Evolutionary conservation across 2,888 invertebrate genomes (phyloP).

Genomic region (Melieria crassipennis): DNA sequence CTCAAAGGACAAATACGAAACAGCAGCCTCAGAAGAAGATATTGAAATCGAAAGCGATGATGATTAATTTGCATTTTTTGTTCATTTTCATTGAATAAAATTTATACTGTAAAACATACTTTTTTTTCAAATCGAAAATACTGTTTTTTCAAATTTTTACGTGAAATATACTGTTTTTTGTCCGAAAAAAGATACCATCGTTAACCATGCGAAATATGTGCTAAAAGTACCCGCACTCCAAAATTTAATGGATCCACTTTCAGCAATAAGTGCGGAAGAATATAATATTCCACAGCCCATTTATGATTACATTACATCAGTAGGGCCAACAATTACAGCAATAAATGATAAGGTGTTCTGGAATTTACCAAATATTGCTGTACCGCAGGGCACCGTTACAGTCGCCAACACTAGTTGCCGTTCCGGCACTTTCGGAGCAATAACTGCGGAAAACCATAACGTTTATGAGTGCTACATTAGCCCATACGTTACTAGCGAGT

Average conservation of each 20-base stretch:
- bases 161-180: constrained; percentile 2
- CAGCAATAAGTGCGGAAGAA: constrained; percentile 27
- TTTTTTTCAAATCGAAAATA: not conserved
- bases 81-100: constrained; percentile 27
- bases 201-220: constrained; percentile 21
- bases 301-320: constrained; percentile 25
- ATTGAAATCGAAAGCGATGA: not conserved
- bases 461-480: constrained; percentile 25
- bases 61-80: constrained; percentile 8
- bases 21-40: not conserved
- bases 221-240: constrained; percentile 20
- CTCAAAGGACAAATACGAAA: constrained; percentile 27
- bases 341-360: constrained; percentile 28
- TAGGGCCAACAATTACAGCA: constrained; percentile 15
- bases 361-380: constrained; percentile 14
- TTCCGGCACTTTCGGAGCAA: constrained; percentile 11
- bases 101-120: too few relatives aligned
- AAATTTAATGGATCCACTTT: constrained; percentile 24
- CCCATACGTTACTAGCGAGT: constrained; percentile 17
- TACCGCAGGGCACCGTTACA: constrained; percentile 8
- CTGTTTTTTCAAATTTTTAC: too few relatives aligned
- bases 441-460: constrained; percentile 13
- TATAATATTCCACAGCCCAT: constrained; percentile 26
- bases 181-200: constrained; percentile 21
- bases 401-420: not conserved